Percentiles rank a stretch among this genome's conserved stretches.
Conservation (phyloP, 2,797 vertebrate species). For the Microchirus variegatus region DNA sequence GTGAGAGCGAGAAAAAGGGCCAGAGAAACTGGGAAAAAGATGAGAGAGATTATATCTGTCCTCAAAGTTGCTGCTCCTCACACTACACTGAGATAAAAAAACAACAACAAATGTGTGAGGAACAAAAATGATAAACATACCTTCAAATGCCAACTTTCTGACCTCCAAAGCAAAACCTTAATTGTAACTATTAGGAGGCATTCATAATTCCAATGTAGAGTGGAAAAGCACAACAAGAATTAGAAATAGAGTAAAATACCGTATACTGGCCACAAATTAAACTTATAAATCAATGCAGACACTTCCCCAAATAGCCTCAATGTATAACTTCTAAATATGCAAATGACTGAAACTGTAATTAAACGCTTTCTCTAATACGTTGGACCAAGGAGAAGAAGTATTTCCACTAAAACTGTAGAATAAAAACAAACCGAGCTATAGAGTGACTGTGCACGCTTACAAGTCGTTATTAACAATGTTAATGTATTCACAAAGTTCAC, state of each 20-base stretch:
- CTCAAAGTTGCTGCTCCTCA: slow-evolving; percentile 59
- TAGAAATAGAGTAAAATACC: slow-evolving; percentile 51
- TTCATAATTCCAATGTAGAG: slow-evolving; percentile 46
- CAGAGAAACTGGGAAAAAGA: slow-evolving; percentile 64
- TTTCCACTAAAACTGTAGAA: slow-evolving; percentile 36
- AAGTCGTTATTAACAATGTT: slow-evolving; percentile 41
- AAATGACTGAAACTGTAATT: slow-evolving; percentile 69
- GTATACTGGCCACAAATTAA: slow-evolving; percentile 68
- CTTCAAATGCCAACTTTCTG: slow-evolving; percentile 25
- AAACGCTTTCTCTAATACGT: slow-evolving; percentile 68
- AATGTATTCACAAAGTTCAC: slow-evolving; percentile 68
- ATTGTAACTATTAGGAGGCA: slow-evolving; percentile 35
- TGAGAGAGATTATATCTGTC: slow-evolving; percentile 72
- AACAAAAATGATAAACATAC: slow-evolving; percentile 37
- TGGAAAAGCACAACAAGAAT: slow-evolving; percentile 50
- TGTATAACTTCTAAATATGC: slow-evolving; percentile 65
- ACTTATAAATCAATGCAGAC: slow-evolving; percentile 66
- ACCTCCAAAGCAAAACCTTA: slow-evolving; percentile 35
- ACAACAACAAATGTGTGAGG: slow-evolving; percentile 23
- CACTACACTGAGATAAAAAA: slow-evolving; percentile 55
- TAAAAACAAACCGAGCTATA: slow-evolving; percentile 38
- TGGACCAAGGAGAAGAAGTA: slow-evolving; percentile 46
- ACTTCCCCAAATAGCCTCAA: slow-evolving; percentile 51
- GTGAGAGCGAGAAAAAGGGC: slow-evolving; percentile 46
- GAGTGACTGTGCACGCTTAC: slow-evolving; percentile 26